Evolutionary conservation across 2,888 invertebrate species (phyloP), one percentile per base, ranked within the genome.

Genomic region (Aphidius colemani): DNA sequence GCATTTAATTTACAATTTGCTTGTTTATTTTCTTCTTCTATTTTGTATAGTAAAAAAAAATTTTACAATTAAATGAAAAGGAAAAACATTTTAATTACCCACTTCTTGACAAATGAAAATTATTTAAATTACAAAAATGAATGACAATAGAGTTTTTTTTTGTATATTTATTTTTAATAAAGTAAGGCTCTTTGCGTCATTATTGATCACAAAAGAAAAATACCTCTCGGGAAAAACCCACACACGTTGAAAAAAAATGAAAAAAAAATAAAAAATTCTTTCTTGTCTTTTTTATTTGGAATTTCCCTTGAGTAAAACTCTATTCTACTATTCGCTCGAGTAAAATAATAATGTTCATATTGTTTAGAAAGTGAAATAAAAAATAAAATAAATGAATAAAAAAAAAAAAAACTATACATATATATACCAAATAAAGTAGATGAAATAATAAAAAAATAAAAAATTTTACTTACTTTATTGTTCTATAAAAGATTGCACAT

Each of bases 401-500:
- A 59, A 39, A 13, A 49, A 56, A 53, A n/a, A 13, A 48, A 53
- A 61, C 11, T 41, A 57, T 46, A 9, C 4, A 30, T 41, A 57
- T 46, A 9, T 30, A 30, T 30, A 46, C 11, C 9, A 53, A 53
- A 53, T n/a, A 7, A 39, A 39, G n/a, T 18, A 7, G 6, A 53
- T 13, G 4, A 30, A 39, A 53, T 7, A 57, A 18, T 46, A 6
- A 45, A 9, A 9, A 13, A n/a, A 13, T 39, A 43, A 43, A 30
- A 41, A 56, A 44, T 68, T 67, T 66, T 51, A 85, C 90, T 88
- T 83, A 95, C 95, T 96, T 96, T 79, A 91, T 90, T 80, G 92
- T 90, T 83, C 94, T 90, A 85, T 91, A 99, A 86, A 99, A 98
- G 79, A 99, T 98, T 72, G 98, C 98, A 86, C 98, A 99, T 70